These are phyloP conservation scores for Xestia sexstrigata DNA, from an alignment of 2,888 invertebrate species.

Conservation along the genomic window DNA sequence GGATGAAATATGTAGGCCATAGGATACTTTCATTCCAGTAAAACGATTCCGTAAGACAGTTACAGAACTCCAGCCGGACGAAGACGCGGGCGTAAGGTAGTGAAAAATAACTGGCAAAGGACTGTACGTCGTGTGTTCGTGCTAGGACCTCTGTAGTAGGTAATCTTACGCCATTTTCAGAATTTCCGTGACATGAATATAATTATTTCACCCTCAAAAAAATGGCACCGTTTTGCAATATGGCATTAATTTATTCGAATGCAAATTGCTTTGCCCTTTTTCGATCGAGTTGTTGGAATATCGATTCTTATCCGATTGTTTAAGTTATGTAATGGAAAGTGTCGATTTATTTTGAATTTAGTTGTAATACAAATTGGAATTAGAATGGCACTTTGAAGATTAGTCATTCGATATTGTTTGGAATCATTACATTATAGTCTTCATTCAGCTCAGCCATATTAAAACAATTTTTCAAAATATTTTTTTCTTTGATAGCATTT, in stretches of 20 bases:
- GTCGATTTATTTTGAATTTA: slow-evolving; percentile 21
- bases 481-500: not conserved
- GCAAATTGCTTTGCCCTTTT: slow-evolving; percentile 64
- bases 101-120: not conserved
- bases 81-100: too few relatives aligned
- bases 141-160: slow-evolving; percentile 2
- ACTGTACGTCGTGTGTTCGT: not conserved
- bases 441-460: not conserved
- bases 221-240: slow-evolving; percentile 67
- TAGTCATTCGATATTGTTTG: not conserved
- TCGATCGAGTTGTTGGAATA: slow-evolving; percentile 42
- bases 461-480: not conserved
- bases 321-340: slow-evolving; percentile 38
- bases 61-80: not conserved
- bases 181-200: slow-evolving; percentile 73
- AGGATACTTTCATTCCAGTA: not conserved
- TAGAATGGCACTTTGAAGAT: not conserved
- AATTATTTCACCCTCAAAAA: slow-evolving; percentile 66
- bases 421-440: not conserved
- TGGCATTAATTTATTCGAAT: slow-evolving; percentile 71
- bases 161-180: slow-evolving; percentile 70
- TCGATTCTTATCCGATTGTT: slow-evolving; percentile 46
- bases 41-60: not conserved
- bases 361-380: not conserved
- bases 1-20: too few relatives aligned